These are phyloP conservation scores for Artemia sp. DNA, from an alignment of 2,888 invertebrate genomes.

Conservation along the genomic window DNA sequence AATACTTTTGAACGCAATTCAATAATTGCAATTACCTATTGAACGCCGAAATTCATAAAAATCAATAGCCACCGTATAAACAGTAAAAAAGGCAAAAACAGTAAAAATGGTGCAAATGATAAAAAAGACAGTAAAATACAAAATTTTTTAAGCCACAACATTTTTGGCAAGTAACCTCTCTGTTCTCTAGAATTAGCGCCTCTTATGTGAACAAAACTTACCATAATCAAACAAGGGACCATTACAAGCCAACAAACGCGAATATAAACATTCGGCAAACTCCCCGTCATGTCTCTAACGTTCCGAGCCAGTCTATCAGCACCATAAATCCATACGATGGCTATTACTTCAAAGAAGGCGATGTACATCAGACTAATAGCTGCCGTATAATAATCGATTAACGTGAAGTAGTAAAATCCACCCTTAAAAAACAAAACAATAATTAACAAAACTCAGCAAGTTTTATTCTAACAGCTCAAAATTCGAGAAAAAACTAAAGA, in stretches of 20 bases:
- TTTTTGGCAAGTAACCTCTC: background rate
- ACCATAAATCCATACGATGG: constrained; percentile 80
- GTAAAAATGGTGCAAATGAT: constrained; percentile 17
- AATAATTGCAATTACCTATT: no score
- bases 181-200: background rate
- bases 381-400: constrained; percentile 85
- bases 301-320: constrained; percentile 58
- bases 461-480: constrained; percentile 13
- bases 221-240: constrained; percentile 57
- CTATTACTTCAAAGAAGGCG: constrained; percentile 82
- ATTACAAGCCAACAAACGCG: constrained; percentile 68
- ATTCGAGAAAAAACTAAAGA: constrained; percentile 19
- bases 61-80: background rate
- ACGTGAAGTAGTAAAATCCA: constrained; percentile 75
- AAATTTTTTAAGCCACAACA: background rate
- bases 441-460: constrained; percentile 19
- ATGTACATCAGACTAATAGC: constrained; percentile 77
- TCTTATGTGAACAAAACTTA: constrained; percentile 31
- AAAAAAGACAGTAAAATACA: background rate
- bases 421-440: constrained; percentile 39
- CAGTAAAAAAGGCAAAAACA: constrained; percentile 18
- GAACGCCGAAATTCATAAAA: constrained; percentile 22
- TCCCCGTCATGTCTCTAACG: constrained; percentile 75
- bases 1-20: no score
- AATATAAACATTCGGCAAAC: constrained; percentile 58